phyloP scores from a whole-genome alignment of 2,797 vertebrate genomes.

The Rhinogobio ventralis region DNA sequence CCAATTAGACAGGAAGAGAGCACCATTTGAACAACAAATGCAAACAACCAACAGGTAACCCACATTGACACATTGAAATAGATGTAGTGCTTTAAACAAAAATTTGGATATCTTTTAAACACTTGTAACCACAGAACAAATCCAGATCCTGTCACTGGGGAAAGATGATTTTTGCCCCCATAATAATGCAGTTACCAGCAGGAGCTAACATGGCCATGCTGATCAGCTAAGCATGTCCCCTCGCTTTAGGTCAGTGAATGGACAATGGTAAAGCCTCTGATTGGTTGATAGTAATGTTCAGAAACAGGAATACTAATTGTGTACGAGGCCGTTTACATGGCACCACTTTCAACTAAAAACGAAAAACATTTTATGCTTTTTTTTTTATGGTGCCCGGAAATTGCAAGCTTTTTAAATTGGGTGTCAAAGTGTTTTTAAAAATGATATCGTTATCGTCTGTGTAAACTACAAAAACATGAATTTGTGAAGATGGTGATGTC shows the following conservation, averaged over 20 bases:
- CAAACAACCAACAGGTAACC: not conserved
- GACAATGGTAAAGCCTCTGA: not conserved
- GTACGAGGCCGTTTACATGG: not conserved
- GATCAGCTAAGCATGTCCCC: not conserved
- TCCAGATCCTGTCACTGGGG: not conserved
- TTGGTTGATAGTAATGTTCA: slow-evolving; percentile 2
- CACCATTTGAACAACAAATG: not conserved
- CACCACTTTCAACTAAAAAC: no score
- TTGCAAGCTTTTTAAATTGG: no score
- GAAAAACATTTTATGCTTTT: no score
- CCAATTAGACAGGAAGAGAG: not conserved
- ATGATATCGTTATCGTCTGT: no score
- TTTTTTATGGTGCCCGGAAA: no score
- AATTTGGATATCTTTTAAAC: not conserved
- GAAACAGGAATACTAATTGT: not conserved
- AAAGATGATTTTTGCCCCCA: not conserved
- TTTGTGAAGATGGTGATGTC: no score
- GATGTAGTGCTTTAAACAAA: not conserved
- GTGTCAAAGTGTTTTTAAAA: no score
- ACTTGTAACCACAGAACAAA: not conserved
- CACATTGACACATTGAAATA: not conserved
- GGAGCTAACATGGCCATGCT: not conserved
- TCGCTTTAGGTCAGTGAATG: not conserved
- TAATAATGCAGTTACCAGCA: not conserved
- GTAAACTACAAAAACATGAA: no score